Conservation (phyloP, 2,888 invertebrate genomes). For the Mechanitis messenoides region DNA sequence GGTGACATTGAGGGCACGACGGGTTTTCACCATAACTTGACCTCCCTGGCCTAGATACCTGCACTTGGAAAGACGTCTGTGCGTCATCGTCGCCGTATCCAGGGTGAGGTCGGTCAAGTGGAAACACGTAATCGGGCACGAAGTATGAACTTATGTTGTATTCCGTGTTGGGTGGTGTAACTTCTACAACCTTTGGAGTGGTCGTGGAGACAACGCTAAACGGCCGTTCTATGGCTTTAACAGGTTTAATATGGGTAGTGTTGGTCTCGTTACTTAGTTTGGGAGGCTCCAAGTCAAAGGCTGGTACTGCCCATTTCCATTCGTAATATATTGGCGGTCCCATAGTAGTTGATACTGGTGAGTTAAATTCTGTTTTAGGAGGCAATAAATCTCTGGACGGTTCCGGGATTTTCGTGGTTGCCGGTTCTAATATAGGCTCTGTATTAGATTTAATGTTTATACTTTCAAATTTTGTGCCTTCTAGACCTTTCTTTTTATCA, state of each 20-base stretch:
- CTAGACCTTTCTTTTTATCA: slow-evolving; percentile 47
- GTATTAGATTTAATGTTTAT: slow-evolving; percentile 49
- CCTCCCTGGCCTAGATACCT: slow-evolving; percentile 63
- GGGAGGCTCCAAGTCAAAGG: slow-evolving; percentile 76
- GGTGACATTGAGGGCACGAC: slow-evolving; percentile 79
- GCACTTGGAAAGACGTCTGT: slow-evolving; percentile 78
- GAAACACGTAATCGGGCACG: slow-evolving; percentile 79
- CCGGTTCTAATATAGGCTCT: slow-evolving; percentile 24
- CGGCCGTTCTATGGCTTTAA: slow-evolving; percentile 50
- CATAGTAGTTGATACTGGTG: slow-evolving; percentile 67
- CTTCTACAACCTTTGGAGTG: slow-evolving; percentile 45
- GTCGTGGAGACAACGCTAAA: slow-evolving; percentile 54
- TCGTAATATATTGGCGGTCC: slow-evolving; percentile 80
- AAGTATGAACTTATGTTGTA: slow-evolving; percentile 78
- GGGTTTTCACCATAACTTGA: slow-evolving; percentile 77
- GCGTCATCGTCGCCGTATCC: slow-evolving; percentile 75
- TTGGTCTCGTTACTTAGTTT: slow-evolving; percentile 60
- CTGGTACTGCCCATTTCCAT: slow-evolving; percentile 81
- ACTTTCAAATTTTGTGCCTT: slow-evolving; percentile 47
- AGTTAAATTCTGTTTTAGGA: slow-evolving; percentile 68
- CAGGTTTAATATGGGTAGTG: slow-evolving; percentile 36
- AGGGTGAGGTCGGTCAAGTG: slow-evolving; percentile 77
- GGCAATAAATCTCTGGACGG: slow-evolving; percentile 68
- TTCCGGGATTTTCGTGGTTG: slow-evolving; percentile 33
- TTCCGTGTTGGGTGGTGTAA: slow-evolving; percentile 56